These are phyloP conservation scores for Leptarthrus brevirostris DNA, from an alignment of 2,888 invertebrate genomes.

Conservation along the genomic window DNA sequence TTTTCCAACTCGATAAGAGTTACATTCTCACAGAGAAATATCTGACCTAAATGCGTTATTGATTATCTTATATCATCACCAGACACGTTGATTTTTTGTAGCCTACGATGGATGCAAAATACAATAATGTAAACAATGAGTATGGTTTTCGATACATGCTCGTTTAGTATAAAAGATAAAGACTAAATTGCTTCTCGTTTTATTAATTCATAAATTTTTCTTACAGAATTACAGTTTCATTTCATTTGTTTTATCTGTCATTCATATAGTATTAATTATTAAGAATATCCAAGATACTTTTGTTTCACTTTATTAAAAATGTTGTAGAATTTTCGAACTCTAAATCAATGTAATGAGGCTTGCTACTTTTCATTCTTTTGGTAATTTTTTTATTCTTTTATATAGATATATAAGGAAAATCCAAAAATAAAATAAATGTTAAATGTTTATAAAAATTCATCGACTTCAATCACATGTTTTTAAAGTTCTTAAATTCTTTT, in stretches of 20 bases:
- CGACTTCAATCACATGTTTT: constrained; percentile 18
- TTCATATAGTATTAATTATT: constrained; percentile 41
- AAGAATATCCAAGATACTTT: constrained; percentile 38
- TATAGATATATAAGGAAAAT: constrained; percentile 12
- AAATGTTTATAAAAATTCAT: constrained; percentile 23
- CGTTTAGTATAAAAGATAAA: too few relatives aligned
- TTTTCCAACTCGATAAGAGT: too few relatives aligned
- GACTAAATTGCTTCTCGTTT: constrained; percentile 46
- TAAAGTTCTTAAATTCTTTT: constrained; percentile 24
- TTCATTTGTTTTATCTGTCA: constrained; percentile 24
- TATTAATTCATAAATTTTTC: constrained; percentile 50
- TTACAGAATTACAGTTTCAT: constrained; percentile 50
- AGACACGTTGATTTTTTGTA: too few relatives aligned
- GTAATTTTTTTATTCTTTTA: neutral
- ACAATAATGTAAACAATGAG: too few relatives aligned
- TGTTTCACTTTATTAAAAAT: constrained; percentile 14
- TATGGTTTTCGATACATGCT: too few relatives aligned
- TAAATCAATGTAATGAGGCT: constrained; percentile 31
- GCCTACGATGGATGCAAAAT: too few relatives aligned
- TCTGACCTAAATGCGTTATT: too few relatives aligned
- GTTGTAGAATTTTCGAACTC: constrained; percentile 41
- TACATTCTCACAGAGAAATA: too few relatives aligned
- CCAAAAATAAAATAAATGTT: constrained; percentile 7
- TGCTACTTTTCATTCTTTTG: constrained; percentile 4
- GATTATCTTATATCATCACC: too few relatives aligned